Evolutionary conservation across 2,888 invertebrate genomes (phyloP).

Genomic region (Tupiocoris notatus): DNA sequence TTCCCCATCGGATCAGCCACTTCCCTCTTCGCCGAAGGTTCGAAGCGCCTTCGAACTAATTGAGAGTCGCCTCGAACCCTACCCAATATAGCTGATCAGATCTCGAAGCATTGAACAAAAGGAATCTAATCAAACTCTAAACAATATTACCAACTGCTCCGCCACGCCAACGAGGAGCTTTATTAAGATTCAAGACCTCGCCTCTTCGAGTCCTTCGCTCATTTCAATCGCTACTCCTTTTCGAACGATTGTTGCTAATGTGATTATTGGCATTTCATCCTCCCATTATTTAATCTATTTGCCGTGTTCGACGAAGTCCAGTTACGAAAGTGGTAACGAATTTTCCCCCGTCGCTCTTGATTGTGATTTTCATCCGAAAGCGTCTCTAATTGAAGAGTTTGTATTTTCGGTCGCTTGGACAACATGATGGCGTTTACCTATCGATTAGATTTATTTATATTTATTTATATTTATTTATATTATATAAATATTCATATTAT

Average conservation of each 20-base stretch:
- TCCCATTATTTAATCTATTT: conserved; percentile 31
- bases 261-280: conserved; percentile 29
- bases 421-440: too few species aligned
- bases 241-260: conserved; percentile 2
- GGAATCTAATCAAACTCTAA: conserved; percentile 41
- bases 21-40: not conserved
- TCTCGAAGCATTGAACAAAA: conserved; percentile 33
- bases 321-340: not conserved
- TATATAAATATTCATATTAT: too few species aligned
- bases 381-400: too few species aligned
- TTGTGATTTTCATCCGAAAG: too few species aligned
- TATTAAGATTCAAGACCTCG: conserved; percentile 34
- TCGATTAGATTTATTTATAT: too few species aligned
- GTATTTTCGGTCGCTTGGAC: too few species aligned
- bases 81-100: conserved; percentile 25
- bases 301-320: not conserved
- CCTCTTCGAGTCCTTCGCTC: not conserved
- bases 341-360: too few species aligned
- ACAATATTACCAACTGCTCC: conserved; percentile 40
- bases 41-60: conserved; percentile 19
- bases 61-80: conserved; percentile 32
- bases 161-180: conserved; percentile 9
- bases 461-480: too few species aligned
- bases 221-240: not conserved
- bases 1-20: not conserved